Conservation (phyloP, 2,797 vertebrate species). For the Cirrhinus molitorella region DNA sequence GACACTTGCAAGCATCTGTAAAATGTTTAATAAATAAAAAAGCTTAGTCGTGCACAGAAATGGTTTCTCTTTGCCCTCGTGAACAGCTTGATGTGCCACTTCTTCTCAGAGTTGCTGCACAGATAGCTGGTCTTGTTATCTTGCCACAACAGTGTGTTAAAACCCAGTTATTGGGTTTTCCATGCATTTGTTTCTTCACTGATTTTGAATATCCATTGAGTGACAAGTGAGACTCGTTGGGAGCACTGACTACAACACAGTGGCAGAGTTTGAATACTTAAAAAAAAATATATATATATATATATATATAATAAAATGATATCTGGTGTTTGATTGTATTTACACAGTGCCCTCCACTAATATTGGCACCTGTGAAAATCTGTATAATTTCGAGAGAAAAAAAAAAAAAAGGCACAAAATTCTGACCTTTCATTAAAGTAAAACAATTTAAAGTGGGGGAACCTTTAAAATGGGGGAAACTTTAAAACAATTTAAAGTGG, state of each 20-base stretch:
- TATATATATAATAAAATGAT: too few species aligned
- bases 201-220: conserved; percentile 23
- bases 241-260: not conserved
- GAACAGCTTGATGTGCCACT: not conserved
- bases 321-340: too few species aligned
- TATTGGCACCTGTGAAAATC: too few species aligned
- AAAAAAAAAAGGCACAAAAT: too few species aligned
- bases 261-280: conserved; percentile 24
- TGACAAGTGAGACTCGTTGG: conserved; percentile 30
- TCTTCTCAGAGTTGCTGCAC: conserved; percentile 13
- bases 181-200: not conserved
- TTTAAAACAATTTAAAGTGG: too few species aligned
- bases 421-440: too few species aligned
- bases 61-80: not conserved
- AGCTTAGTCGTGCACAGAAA: not conserved
- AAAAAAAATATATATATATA: too few species aligned
- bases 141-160: conserved; percentile 3
- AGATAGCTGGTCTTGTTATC: conserved; percentile 21
- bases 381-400: too few species aligned
- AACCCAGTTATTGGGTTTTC: not conserved
- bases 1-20: conserved; percentile 12
- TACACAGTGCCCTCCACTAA: too few species aligned
- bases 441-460: too few species aligned
- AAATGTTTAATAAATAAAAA: not conserved
- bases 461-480: too few species aligned